Evolutionary conservation across 2,113 vertebrate species (phyloP).

Genomic region (Otis tarda): DNA sequence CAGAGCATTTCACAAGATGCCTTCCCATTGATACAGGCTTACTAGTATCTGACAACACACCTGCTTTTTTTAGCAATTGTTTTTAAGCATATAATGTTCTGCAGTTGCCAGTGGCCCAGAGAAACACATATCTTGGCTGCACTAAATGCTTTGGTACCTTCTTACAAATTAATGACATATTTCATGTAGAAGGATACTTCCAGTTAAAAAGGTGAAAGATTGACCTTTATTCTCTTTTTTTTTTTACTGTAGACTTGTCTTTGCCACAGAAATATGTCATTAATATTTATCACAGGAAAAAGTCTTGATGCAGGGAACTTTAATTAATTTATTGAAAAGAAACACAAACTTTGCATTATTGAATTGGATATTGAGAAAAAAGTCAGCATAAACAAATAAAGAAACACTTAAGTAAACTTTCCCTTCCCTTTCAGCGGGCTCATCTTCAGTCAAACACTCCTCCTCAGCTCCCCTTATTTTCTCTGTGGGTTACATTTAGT

Average conservation of each 20-base stretch:
- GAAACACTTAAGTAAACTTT: neutral
- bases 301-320: neutral
- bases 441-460: neutral
- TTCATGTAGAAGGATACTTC: neutral
- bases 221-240: neutral
- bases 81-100: neutral
- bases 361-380: neutral
- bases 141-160: neutral
- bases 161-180: neutral
- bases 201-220: neutral
- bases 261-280: neutral
- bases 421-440: neutral
- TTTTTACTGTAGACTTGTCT: neutral
- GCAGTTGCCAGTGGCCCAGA: neutral
- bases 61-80: neutral
- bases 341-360: neutral
- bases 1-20: neutral
- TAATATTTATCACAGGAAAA: neutral
- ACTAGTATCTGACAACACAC: neutral
- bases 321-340: neutral
- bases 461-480: neutral
- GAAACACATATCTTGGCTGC: neutral
- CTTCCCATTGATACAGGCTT: neutral
- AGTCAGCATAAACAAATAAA: neutral
- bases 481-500: accelerated